Conservation (phyloP, 2,888 invertebrate genomes). For the Sisyra nigra region DNA sequence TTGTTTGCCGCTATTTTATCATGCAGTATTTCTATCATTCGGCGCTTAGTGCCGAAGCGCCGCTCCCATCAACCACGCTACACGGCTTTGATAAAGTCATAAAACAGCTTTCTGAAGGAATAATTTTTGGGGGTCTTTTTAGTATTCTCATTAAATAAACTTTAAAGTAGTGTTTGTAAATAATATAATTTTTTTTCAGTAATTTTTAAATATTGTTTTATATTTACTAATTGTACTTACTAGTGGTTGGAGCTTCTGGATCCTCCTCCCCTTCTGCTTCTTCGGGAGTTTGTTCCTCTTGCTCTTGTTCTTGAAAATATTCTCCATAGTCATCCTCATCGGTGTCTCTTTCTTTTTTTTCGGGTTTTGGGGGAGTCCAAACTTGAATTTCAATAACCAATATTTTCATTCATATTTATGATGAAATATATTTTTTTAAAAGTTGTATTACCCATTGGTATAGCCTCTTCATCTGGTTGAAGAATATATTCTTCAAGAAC, state of each 20-base stretch:
- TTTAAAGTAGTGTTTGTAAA: too few species aligned
- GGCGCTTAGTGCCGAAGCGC: too few species aligned
- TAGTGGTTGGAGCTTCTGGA: slow-evolving; percentile 10
- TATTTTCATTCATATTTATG: too few species aligned
- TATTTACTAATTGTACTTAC: slow-evolving; percentile 1
- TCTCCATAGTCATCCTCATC: slow-evolving; percentile 6
- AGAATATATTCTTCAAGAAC: slow-evolving; percentile 2
- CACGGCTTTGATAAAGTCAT: too few species aligned
- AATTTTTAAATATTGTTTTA: neutral
- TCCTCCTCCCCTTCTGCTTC: slow-evolving; percentile 14
- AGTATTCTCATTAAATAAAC: too few species aligned
- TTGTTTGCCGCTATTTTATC: too few species aligned
- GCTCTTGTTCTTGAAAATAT: too few species aligned
- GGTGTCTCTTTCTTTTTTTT: neutral
- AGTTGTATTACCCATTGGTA: slow-evolving; percentile 1
- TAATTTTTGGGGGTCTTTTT: too few species aligned
- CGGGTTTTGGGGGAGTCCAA: neutral
- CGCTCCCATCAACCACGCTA: too few species aligned
- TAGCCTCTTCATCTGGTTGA: neutral
- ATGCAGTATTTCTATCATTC: too few species aligned
- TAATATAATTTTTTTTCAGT: too few species aligned
- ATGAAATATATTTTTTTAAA: slow-evolving; percentile 1
- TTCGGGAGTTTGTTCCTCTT: neutral
- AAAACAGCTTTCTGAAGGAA: too few species aligned
- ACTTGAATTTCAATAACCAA: slow-evolving; percentile 6